Evolutionary conservation across 1,140 invertebrate genomes (phyloP), one percentile per base, ranked within the genome.

Genomic region (Drosophila bocqueti): DNA sequence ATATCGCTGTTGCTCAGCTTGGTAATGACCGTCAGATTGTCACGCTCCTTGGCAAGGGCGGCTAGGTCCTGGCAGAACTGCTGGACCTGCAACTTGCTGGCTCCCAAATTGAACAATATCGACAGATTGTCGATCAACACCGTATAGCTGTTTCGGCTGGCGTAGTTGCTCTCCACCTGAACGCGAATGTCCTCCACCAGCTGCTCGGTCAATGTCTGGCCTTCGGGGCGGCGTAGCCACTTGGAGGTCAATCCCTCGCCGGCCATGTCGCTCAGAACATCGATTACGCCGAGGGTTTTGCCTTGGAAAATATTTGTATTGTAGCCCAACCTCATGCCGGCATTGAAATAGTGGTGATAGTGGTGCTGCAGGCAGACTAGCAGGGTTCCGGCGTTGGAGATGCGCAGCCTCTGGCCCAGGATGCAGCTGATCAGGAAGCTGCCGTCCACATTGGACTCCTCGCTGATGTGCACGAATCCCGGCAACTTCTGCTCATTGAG

Each of bases 281-380:
- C 95, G 43, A 95, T 94, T 62, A 95, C 93, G 47, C 93, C 89
- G 11, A 96, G 86, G 15, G 93, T 91, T 58, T 94, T 93, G 18
- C 95, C 94, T 60, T 94, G 91, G 75, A 95, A 91, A 61, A 94
- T 94, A 38, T 94, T 93, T 29, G 96, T 93, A 91, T 96, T 96
- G 79, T 96, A 96, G 31, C 96, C 96, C 79, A 96, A 93, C 83
- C 96, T 95, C 84, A 95, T 94, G n/a, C 96, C 95, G 58, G 96
- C 94, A 92, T 95, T 95, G 57, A 96, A 95, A 81, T 96, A 96
- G 85, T 96, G 96, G 29, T 94, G 93, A 54, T 96, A 93, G 7
- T 95, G 95, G 75, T 96, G 96, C 77, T 96, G 96, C 73, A 96
- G 94, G 58, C 95, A 94, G 62, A 96, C 93, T 21, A 96, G 92